Conservation (phyloP, 2,797 vertebrate genomes). For the Morelia viridis region DNA sequence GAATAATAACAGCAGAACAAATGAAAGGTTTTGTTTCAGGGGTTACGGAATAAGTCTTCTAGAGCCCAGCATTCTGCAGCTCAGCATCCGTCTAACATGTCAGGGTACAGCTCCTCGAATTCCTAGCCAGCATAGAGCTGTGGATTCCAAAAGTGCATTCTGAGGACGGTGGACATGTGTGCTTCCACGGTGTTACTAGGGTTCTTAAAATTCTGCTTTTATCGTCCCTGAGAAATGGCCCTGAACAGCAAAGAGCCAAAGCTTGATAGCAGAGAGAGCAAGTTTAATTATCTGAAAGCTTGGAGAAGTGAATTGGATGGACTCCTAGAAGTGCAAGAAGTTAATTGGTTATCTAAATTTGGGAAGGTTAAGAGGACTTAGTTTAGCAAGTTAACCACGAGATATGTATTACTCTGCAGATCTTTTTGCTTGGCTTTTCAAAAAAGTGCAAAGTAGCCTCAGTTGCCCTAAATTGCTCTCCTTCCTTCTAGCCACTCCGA, state of each 20-base stretch:
- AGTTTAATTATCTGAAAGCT: neutral
- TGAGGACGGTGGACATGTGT: neutral
- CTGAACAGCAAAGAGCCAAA: neutral
- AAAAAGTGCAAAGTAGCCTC: neutral
- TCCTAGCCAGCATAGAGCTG: neutral
- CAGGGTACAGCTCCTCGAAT: too few relatives aligned
- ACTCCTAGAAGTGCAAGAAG: neutral
- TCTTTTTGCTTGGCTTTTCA: neutral
- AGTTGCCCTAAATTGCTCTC: neutral
- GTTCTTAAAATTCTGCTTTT: neutral
- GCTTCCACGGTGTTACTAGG: neutral
- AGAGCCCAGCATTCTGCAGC: neutral
- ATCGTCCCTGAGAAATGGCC: neutral
- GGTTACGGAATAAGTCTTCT: neutral
- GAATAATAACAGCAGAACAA: neutral
- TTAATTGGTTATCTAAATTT: neutral
- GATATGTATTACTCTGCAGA: too few relatives aligned
- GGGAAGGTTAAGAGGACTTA: neutral
- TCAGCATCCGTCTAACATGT: neutral
- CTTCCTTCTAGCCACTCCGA: slow-evolving; percentile 67
- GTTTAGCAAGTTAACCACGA: neutral
- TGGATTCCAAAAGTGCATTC: neutral
- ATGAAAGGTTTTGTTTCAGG: neutral
- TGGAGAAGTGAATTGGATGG: neutral
- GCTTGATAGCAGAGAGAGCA: too few relatives aligned